These are phyloP conservation scores for Apotomis betuletana DNA, from an alignment of 2,888 invertebrate genomes.

Conservation along the genomic window DNA sequence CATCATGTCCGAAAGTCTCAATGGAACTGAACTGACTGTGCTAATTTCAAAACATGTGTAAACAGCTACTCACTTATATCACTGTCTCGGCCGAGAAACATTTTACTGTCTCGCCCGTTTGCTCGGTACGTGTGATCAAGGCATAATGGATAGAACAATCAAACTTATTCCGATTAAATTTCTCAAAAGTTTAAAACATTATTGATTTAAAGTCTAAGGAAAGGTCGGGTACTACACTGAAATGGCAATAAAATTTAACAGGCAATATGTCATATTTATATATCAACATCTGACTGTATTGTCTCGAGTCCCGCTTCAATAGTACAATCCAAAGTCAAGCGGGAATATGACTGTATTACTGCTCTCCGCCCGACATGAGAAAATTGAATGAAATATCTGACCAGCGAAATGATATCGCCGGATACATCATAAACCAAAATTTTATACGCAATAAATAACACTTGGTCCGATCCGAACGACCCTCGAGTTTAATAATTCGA, in stretches of 20 bases:
- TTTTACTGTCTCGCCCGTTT: too few relatives aligned
- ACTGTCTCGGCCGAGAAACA: too few relatives aligned
- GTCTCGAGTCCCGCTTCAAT: not conserved
- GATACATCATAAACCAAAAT: not conserved
- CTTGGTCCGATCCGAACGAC: not conserved
- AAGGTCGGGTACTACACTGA: not conserved
- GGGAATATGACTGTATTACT: not conserved
- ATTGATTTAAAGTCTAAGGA: too few relatives aligned
- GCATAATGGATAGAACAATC: too few relatives aligned
- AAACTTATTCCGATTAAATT: too few relatives aligned
- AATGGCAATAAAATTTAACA: not conserved
- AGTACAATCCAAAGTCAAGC: not conserved
- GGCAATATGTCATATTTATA: not conserved
- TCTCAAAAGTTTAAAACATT: too few relatives aligned
- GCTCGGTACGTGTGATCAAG: too few relatives aligned
- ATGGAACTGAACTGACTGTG: too few relatives aligned
- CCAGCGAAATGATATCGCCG: not conserved
- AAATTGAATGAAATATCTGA: not conserved
- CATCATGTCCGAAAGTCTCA: too few relatives aligned
- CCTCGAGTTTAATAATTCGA: not conserved
- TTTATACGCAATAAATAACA: too few relatives aligned
- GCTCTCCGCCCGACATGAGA: not conserved
- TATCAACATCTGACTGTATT: not conserved
- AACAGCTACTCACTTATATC: too few relatives aligned
- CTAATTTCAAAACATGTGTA: too few relatives aligned